A percentile compares a stretch with the other conserved stretches of the same genome.
phyloP scores from a whole-genome alignment of 2,113 vertebrate genomes.

The Scomber japonicus region DNA sequence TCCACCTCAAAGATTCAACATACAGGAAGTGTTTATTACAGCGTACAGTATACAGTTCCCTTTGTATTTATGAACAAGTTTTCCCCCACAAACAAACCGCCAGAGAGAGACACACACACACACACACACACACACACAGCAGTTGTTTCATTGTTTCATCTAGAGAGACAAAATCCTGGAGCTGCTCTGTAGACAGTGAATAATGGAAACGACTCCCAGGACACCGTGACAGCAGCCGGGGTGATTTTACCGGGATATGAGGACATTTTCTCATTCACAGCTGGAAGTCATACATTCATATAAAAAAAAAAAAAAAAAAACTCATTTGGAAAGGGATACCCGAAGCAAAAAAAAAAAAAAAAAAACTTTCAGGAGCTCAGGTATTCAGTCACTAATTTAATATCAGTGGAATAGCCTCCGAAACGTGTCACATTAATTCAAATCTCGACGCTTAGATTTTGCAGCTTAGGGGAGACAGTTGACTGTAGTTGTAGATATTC shows the following conservation, averaged over 20 bases:
- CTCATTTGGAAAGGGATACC: constrained; percentile 39
- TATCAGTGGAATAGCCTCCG: constrained; percentile 36
- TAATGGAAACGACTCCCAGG: constrained; percentile 56
- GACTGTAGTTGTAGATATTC: constrained; percentile 33
- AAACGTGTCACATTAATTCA: constrained; percentile 58
- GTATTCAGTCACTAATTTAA: constrained; percentile 65
- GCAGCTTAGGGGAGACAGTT: constrained; percentile 39
- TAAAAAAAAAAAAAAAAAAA: constrained; percentile 22
- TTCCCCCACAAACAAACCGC: constrained; percentile 20
- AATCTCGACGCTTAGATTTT: constrained; percentile 36
- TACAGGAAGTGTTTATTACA: neutral
- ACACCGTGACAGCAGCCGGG: constrained; percentile 13
- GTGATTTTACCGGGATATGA: constrained; percentile 12
- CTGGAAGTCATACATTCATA: constrained; percentile 48
- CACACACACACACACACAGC: no score
- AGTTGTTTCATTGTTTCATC: constrained; percentile 9
- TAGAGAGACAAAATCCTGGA: constrained; percentile 13
- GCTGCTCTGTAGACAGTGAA: constrained; percentile 46
- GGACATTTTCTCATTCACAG: constrained; percentile 37
- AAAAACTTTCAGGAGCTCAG: constrained; percentile 23
- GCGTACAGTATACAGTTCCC: neutral
- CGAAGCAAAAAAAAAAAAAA: constrained; percentile 15
- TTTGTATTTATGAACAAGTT: constrained; percentile 29
- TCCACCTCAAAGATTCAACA: neutral
- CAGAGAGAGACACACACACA: neutral